Evolutionary conservation across 2,113 vertebrate genomes (phyloP), one percentile per base, ranked within the genome.

Genomic region (Strigops habroptila): DNA sequence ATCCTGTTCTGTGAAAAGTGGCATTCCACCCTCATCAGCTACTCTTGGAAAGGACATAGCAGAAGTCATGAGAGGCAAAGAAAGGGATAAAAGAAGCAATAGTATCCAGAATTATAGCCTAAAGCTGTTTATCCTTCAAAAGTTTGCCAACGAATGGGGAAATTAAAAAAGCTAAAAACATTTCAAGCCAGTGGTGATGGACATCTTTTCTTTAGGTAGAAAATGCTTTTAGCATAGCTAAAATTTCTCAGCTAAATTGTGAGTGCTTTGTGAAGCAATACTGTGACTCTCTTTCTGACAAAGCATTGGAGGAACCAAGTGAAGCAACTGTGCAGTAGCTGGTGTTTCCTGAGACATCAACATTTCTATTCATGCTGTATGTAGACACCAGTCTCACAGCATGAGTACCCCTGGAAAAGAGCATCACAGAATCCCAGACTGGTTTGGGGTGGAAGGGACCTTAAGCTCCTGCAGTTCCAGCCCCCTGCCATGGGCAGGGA

Each of bases 91-190:
- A 59, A 35, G 57, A 35, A 59, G 33, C 22, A 35, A 59, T 15
- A 35, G 33, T 35, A 35, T 24, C 22, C 33, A 35, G 22, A 59
- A 35, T 59, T 59, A 24, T 24, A 59, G 57, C 18, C 31, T 52
- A 43, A 88, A 65, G 31, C 48, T 69, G 12, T 23, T 82, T 30
- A 39, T 19, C 21, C 30, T 49, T 71, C 35, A n/a, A 60, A 51
- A 0, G 0, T 6, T 3, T 31, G 10, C 22, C 43, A 80, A 52
- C 18, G 35, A 7, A 64, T 1, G 55, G 21, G 6, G 27, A 55
- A 52, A 73, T 43, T 27, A 12, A 6, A 73, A 44, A 65, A 53
- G 12, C 24, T 22, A 73, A 15, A 6, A 74, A 37, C 13, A 43
- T 22, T 86, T 51, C 33, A 46, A 35, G 33, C 6, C 21, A n/a